Evolutionary conservation across 1,140 invertebrate species (phyloP), one percentile per base, ranked within the genome.

Genomic region (Akabosia matsudoensis): DNA sequence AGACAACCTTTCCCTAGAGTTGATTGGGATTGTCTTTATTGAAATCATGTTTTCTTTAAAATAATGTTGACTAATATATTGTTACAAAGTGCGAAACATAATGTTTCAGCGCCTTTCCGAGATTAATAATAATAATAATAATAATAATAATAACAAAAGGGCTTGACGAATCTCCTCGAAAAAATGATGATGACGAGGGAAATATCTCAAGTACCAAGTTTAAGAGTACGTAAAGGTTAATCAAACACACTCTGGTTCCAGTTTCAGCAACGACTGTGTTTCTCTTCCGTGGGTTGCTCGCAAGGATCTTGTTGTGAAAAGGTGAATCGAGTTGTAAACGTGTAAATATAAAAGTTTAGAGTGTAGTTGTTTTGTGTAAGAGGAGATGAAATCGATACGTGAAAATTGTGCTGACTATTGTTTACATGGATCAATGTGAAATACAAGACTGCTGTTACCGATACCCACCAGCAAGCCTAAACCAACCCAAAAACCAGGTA

Each of bases 391-490:
- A 67, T 67, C 61, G 14, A 67, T 67, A 67, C 61, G 7, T 30
- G n/a, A n/a, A n/a, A n/a, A n/a, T n/a, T 30, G 61, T 67, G 61
- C 31, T 67, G 61, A 30, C 31, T 22, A 30, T n/a, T 30, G 61
- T 67, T 24, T 67, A 30, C 61, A 67, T 67, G 61, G 61, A 67
- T 67, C 26, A 67, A 67, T 67, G 61, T 67, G 61, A 67, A 67
- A 67, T 2, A 7, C 61, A 67, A 67, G 61, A 67, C 61, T 67
- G 61, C 22, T 67, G 24, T 67, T 67, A 67, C 61, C 61, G 28
- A 67, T 30, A 67, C 61, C 24, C 30, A 67, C 61, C 61, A 67
- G 61, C 61, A 7, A 10, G 22, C 61, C 61, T 30, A 31, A 61
- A 30, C 61, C 61, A 67, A 31, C 61, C 61, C 61, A 67, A 67